Evolutionary conservation across 2,113 vertebrate genomes (phyloP), one percentile per base, ranked within the genome.

Genomic region (Vireo altiloquus): DNA sequence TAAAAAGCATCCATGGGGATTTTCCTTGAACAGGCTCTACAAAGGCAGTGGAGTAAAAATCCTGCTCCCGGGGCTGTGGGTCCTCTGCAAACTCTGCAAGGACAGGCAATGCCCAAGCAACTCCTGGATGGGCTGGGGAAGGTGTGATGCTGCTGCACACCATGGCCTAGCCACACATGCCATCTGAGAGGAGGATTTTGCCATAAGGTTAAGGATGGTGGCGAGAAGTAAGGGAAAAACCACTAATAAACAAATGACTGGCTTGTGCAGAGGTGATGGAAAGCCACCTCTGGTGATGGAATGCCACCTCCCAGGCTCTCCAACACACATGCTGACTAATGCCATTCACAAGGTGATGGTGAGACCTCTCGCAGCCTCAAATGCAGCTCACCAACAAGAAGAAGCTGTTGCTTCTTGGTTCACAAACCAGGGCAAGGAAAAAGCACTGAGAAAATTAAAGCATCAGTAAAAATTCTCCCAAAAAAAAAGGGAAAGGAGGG

Each of bases 1-100:
- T 77, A 54, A 88, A 95, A 93, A 72, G 31, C 18, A 14, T 74
- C 82, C 82, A 68, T 15, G 33, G 68, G 82, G 82, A 82, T 80
- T 35, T 70, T 60, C 57, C 59, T 80, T 80, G 13, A 77, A 92
- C 65, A 80, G 46, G 39, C 54, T 86, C 63, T 70, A 53, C 9
- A 82, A 85, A 94, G 28, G 46, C 53, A 85, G 27, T 1, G 7
- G 49, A 92, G 42, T 77, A 69, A 90, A 92, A 94, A 82, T 54
- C 24, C 16, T 8, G 2, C 16, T 87, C 24, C 28, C 0, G 0
- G 69, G 31, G 49, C 81, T 85, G 74, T 7, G 11, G 20, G 15
- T 47, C 87, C 84, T 77, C 44, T 7, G 22, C 31, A 57, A 70
- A 53, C 28, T 37, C 21, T 30, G 57, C 24, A 49, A 25, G 47